Percentiles rank a stretch among this genome's conserved stretches.
Evolutionary conservation across 2,888 invertebrate species (phyloP).

Genomic region (Hipparchia sbordonii): DNA sequence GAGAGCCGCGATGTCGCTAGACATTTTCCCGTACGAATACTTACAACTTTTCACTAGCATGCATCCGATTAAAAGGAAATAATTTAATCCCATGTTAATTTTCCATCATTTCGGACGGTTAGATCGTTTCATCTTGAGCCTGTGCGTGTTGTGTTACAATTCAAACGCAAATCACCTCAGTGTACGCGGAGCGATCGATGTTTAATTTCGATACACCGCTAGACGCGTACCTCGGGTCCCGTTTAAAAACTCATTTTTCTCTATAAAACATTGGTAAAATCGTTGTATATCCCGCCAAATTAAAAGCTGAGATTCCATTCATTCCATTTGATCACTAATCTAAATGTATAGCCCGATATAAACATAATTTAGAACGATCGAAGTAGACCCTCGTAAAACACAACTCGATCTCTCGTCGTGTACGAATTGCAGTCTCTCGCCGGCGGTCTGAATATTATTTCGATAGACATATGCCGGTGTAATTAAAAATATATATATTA

Average conservation of each 20-base stretch:
- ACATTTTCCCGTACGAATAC: too few species aligned
- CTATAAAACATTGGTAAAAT: conserved; percentile 15
- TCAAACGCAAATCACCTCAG: neutral
- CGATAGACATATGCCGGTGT: neutral
- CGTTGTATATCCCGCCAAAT: neutral
- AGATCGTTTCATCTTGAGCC: conserved; percentile 5
- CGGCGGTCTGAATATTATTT: neutral
- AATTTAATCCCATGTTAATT: conserved; percentile 26
- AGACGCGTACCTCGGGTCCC: conserved; percentile 26
- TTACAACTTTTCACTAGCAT: conserved; percentile 37
- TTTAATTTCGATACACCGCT: conserved; percentile 23
- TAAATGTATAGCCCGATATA: neutral
- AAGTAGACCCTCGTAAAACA: conserved; percentile 13
- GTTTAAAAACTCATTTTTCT: conserved; percentile 32
- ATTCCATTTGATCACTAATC: neutral
- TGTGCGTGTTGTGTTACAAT: neutral
- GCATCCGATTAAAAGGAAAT: conserved; percentile 22
- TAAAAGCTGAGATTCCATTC: conserved; percentile 2
- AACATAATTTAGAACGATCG: neutral
- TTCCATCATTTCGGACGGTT: neutral
- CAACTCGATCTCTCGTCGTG: conserved; percentile 2
- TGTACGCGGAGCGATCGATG: neutral
- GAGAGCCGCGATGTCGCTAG: too few species aligned
- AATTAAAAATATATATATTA: neutral
- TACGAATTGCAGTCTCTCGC: conserved; percentile 7